phyloP scores from a whole-genome alignment of 2,113 vertebrate genomes.

The Archilochus colubris region DNA sequence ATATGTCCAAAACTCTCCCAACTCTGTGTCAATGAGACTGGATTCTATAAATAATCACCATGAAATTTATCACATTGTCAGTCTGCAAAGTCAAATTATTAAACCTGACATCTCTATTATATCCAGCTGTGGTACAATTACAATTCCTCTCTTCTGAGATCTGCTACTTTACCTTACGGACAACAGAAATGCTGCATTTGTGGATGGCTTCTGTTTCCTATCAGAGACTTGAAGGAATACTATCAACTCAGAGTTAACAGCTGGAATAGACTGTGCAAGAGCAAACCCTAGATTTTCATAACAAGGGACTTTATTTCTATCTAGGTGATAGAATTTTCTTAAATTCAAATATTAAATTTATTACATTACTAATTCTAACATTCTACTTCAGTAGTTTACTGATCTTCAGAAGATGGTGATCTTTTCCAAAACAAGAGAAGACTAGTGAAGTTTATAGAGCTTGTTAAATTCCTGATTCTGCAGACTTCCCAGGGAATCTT shows the following conservation, averaged over 20 bases:
- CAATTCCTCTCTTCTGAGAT: slow-evolving; percentile 24
- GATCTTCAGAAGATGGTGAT: not conserved
- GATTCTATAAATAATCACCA: slow-evolving; percentile 67
- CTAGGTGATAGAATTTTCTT: not conserved
- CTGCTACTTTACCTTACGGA: not conserved
- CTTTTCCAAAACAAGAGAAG: not conserved
- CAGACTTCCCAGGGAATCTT: not conserved
- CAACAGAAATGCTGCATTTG: not conserved
- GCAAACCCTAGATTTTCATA: not conserved
- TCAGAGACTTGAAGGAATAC: not conserved
- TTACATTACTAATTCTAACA: not conserved
- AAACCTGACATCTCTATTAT: slow-evolving; percentile 67
- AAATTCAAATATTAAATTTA: not conserved
- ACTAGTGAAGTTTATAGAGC: not conserved
- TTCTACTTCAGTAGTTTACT: not conserved
- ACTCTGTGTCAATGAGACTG: slow-evolving; percentile 22
- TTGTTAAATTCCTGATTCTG: not conserved
- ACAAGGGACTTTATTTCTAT: not conserved
- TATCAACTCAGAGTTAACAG: not conserved
- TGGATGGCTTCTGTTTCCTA: not conserved
- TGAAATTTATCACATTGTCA: slow-evolving; percentile 65
- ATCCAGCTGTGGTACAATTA: slow-evolving; percentile 10
- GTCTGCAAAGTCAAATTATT: slow-evolving; percentile 62
- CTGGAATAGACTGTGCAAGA: not conserved
- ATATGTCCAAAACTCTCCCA: slow-evolving; percentile 47